Evolutionary conservation across 2,797 vertebrate species (phyloP).

Genomic region (Cossypha polioptera): DNA sequence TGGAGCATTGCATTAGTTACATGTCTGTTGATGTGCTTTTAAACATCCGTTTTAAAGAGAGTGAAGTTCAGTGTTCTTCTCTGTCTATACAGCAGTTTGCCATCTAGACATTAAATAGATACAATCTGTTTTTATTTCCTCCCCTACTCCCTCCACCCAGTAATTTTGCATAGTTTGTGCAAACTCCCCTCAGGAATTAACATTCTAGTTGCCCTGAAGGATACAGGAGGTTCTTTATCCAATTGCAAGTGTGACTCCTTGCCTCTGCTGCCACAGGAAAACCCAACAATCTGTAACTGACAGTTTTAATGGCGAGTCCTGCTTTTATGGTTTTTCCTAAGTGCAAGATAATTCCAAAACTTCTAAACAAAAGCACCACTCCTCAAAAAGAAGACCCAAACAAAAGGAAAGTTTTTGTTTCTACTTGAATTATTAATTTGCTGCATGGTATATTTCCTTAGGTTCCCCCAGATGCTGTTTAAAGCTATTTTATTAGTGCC

Average conservation of each 20-base stretch:
- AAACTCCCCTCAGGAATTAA: not conserved
- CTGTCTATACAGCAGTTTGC: not conserved
- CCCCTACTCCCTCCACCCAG: accelerated
- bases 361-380: not conserved
- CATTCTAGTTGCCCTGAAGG: not conserved
- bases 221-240: not conserved
- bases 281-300: not conserved
- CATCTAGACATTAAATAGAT: not conserved
- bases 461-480: not conserved
- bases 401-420: not conserved
- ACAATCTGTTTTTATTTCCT: not conserved
- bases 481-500: not conserved
- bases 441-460: not conserved
- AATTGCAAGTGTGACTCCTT: accelerated
- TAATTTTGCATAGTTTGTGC: not conserved
- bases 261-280: not conserved
- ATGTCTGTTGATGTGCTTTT: not conserved
- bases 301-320: not conserved
- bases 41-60: not conserved
- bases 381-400: not conserved
- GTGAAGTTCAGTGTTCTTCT: not conserved
- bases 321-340: not conserved
- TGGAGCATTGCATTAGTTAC: not conserved
- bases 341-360: not conserved
- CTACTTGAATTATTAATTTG: not conserved